phyloP scores from a whole-genome alignment of 2,113 vertebrate genomes.

The Sceloporus tristichus region DNA sequence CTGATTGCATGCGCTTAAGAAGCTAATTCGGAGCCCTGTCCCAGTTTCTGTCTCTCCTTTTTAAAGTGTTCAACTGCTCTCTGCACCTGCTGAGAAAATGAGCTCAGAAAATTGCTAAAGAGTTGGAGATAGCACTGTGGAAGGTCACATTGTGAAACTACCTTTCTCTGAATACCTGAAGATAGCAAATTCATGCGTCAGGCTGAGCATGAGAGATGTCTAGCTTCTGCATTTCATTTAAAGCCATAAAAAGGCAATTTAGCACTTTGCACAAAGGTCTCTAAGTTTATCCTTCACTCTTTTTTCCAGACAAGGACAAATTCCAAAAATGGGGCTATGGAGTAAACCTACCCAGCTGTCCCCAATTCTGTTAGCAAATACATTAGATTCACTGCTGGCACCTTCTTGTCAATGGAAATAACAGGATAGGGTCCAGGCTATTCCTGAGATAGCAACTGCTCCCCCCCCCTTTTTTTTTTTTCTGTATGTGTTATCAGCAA shows the following conservation, averaged over 20 bases:
- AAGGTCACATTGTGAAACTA: background rate
- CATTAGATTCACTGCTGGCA: background rate
- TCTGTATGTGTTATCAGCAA: background rate
- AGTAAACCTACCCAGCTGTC: background rate
- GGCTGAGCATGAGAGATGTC: background rate
- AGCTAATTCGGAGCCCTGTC: background rate
- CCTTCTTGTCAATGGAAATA: slow-evolving; percentile 3
- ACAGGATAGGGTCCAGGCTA: background rate
- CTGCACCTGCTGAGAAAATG: background rate
- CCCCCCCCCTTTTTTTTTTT: background rate
- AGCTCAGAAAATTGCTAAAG: background rate
- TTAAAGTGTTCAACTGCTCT: background rate
- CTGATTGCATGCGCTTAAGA: background rate
- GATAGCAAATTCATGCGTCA: slow-evolving; percentile 3
- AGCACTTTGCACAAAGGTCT: background rate
- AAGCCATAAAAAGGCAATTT: slow-evolving; percentile 23
- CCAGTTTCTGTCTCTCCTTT: background rate
- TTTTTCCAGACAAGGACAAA: background rate
- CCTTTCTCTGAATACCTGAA: background rate
- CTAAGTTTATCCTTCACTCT: background rate
- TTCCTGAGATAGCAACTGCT: background rate
- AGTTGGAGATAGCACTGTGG: background rate
- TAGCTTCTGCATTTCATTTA: slow-evolving; percentile 8
- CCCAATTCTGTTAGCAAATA: background rate
- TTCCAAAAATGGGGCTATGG: background rate